Conservation (phyloP, 2,888 invertebrate genomes). For the Trachelus stipa region DNA sequence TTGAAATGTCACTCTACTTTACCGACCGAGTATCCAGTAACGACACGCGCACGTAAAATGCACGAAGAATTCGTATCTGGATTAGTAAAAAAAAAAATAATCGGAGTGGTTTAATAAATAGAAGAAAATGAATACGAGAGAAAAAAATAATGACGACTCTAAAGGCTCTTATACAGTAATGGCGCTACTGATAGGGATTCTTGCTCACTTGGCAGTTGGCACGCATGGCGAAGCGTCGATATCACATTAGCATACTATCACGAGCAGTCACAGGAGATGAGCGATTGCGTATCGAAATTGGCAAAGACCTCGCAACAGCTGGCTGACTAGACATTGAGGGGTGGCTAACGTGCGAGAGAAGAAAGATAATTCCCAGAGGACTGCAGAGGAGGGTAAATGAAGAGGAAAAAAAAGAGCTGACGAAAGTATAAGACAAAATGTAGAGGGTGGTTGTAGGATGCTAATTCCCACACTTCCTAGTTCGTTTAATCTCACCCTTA, state of each 20-base stretch:
- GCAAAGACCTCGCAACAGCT: neutral
- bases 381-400: neutral
- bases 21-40: neutral
- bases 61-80: neutral
- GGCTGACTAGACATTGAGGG: neutral
- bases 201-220: neutral
- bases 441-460: neutral
- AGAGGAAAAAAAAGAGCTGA: neutral
- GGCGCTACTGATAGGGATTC: neutral
- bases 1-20: neutral
- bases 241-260: neutral
- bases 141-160: neutral
- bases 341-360: neutral
- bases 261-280: neutral
- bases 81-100: neutral
- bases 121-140: neutral
- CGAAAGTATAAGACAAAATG: neutral
- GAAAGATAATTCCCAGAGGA: neutral
- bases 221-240: neutral
- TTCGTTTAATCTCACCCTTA: slow-evolving; percentile 3
- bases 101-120: neutral
- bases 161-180: neutral
- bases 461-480: neutral
- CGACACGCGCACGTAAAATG: neutral
- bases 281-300: neutral